These are phyloP conservation scores for Danio aesculapii DNA, from an alignment of 2,797 vertebrate genomes.

Conservation along the genomic window DNA sequence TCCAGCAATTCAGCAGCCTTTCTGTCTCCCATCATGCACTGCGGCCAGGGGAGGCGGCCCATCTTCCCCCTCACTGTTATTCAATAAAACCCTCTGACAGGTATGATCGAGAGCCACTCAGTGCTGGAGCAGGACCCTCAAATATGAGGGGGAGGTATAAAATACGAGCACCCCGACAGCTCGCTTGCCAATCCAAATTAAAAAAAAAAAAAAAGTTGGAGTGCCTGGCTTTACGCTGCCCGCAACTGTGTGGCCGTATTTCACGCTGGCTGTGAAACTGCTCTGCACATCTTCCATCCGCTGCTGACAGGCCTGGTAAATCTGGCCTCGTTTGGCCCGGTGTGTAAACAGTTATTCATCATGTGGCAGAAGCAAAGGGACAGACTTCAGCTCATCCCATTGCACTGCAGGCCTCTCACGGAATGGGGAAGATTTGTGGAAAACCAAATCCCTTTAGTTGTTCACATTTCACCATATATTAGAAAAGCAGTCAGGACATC, in stretches of 20 bases:
- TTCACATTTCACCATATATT: slow-evolving; percentile 22
- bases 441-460: slow-evolving; percentile 12
- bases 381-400: not conserved
- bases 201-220: slow-evolving; percentile 71
- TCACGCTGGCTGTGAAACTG: slow-evolving; percentile 58
- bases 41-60: not conserved
- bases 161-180: slow-evolving; percentile 64
- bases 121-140: slow-evolving; percentile 69
- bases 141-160: slow-evolving; percentile 67
- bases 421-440: slow-evolving; percentile 13
- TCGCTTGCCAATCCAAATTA: slow-evolving; percentile 80
- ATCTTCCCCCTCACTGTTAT: slow-evolving; percentile 68
- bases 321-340: slow-evolving; percentile 49
- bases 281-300: slow-evolving; percentile 41
- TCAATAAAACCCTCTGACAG: slow-evolving; percentile 77
- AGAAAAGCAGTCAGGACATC: slow-evolving; percentile 1
- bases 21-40: slow-evolving; percentile 25
- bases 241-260: slow-evolving; percentile 67
- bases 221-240: slow-evolving; percentile 67
- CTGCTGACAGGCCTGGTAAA: slow-evolving; percentile 57
- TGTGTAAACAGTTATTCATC: slow-evolving; percentile 61
- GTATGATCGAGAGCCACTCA: slow-evolving; percentile 80
- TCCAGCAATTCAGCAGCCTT: not conserved
- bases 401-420: not conserved
- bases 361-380: slow-evolving; percentile 7